A percentile compares a stretch with the other conserved stretches of the same genome.
These are phyloP conservation scores for Ailuropoda melanoleuca DNA, from an alignment of 2,113 vertebrate genomes.

Conservation along the genomic window DNA sequence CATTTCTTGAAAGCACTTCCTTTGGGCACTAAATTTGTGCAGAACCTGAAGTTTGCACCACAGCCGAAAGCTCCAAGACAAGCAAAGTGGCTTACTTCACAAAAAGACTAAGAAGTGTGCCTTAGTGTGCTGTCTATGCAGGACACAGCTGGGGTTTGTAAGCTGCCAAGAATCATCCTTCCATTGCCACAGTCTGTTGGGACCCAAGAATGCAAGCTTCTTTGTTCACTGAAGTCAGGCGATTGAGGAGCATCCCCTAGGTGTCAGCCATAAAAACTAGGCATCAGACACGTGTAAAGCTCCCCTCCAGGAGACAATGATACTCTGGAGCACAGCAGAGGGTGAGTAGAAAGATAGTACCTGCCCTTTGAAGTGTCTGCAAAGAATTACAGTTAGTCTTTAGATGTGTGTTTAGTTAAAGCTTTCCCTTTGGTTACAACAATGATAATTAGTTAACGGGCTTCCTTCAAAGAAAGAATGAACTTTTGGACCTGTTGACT, in stretches of 20 bases:
- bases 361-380: background rate
- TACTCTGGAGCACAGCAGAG: background rate
- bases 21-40: background rate
- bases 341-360: background rate
- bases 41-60: background rate
- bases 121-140: background rate
- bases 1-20: background rate
- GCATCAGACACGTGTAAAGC: background rate
- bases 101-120: background rate
- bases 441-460: background rate
- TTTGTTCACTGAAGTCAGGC: background rate
- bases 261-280: background rate
- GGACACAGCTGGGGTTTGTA: background rate
- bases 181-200: background rate
- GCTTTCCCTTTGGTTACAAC: background rate
- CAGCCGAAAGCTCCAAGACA: background rate
- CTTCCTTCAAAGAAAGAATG: background rate
- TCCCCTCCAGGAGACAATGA: background rate
- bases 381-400: background rate
- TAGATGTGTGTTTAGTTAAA: background rate
- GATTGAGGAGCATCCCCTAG: background rate
- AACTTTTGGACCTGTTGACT: background rate
- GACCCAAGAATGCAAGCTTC: background rate
- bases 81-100: background rate
- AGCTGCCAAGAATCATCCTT: background rate